These are phyloP conservation scores for Aeoliscus strigatus DNA, from an alignment of 2,797 vertebrate genomes.

Conservation along the genomic window DNA sequence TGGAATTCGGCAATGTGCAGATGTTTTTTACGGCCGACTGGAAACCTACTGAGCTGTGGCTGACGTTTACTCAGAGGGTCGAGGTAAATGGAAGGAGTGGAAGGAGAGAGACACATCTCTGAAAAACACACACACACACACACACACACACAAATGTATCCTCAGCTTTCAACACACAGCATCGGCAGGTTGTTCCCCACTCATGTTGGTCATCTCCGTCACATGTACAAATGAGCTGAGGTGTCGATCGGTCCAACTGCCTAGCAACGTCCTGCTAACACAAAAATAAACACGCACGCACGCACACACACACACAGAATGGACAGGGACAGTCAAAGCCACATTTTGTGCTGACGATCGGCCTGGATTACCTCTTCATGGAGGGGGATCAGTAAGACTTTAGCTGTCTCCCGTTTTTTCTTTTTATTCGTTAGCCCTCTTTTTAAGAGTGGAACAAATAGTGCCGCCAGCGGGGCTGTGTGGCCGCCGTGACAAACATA, in stretches of 20 bases:
- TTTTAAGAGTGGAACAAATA: conserved; percentile 67
- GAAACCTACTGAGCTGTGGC: conserved; percentile 1
- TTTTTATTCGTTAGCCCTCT: conserved; percentile 67
- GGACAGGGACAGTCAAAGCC: conserved; percentile 55
- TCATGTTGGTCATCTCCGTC: conserved; percentile 6
- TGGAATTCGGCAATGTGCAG: conserved; percentile 13
- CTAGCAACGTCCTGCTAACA: conserved; percentile 8
- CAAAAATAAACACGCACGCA: conserved; percentile 9
- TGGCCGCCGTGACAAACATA: conserved; percentile 58
- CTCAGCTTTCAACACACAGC: conserved; percentile 19
- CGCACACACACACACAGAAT: conserved; percentile 23
- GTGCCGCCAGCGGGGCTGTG: conserved; percentile 56
- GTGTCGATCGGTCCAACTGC: conserved; percentile 10
- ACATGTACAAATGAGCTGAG: neutral
- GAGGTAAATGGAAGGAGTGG: too few species aligned
- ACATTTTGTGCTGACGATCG: conserved; percentile 74
- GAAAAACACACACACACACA: conserved; percentile 1
- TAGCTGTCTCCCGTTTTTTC: conserved; percentile 66
- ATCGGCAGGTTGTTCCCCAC: conserved; percentile 12
- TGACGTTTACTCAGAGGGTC: too few species aligned
- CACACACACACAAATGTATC: conserved; percentile 4
- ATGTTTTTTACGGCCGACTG: conserved; percentile 7
- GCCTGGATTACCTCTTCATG: conserved; percentile 72
- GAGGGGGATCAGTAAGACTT: conserved; percentile 78
- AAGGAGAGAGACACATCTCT: neutral